Evolutionary conservation across 2,888 invertebrate genomes (phyloP), one percentile per base, ranked within the genome.

Genomic region (Dryobota labecula): DNA sequence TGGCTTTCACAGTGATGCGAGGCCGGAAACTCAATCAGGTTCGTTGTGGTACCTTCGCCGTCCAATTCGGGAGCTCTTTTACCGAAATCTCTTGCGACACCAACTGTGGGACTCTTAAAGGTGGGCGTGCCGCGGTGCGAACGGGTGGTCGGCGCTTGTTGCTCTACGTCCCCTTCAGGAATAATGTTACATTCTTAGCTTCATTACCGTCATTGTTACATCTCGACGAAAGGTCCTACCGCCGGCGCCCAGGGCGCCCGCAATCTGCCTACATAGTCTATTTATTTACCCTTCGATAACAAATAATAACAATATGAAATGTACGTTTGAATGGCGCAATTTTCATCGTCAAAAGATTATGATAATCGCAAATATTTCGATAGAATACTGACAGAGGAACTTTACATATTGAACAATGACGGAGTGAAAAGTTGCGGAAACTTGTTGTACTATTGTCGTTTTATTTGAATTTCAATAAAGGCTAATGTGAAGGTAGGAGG

Each of bases 21-120:
- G 80, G 82, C 84, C 85, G 86, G 86, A 88, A 86, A 85, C 84
- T 86, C 78, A 85, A 86, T 86, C 81, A 88, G 83, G 61, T 63
- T 85, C 76, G 67, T 84, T 74, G 71, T 84, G 78, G 79, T 95
- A 95, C 95, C 95, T 95, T 94, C 94, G 71, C 86, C 85, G 61
- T 92, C 92, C 77, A 89, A 81, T 85, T 93, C 93, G 80, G 91
- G 86, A 62, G 92, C 90, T 90, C 96, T 91, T 93, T 96, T 96
- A 85, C 95, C 95, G 71, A 94, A 95, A 92, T 94, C 95, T 85
- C 95, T 91, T 68, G 94, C 96, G 73, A 94, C 90, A 80, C 92
- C 94, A 81, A 95, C 90, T 36, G 92, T 91, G 47, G 94, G 91
- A 83, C 93, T 94, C 88, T 94, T 95, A 93, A 95, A 96, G 13